Conservation (phyloP, 2,888 invertebrate species). For the Junonia oenone region DNA sequence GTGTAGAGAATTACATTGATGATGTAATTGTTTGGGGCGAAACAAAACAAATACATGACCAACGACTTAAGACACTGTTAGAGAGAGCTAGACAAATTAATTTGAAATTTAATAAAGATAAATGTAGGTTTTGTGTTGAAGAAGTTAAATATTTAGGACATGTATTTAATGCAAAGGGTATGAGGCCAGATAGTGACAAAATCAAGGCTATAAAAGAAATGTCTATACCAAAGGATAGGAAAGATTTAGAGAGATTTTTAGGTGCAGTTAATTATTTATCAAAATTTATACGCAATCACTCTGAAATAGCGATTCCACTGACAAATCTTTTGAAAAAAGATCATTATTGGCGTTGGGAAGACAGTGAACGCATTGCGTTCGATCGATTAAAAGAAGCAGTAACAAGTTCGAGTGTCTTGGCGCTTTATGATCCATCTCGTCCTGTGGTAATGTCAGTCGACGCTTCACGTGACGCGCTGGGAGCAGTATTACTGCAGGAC, state of each 20-base stretch:
- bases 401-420: conserved; percentile 24
- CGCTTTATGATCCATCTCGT: conserved; percentile 15
- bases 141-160: conserved; percentile 28
- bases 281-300: conserved; percentile 34
- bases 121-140: conserved; percentile 24
- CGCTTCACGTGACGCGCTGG: conserved; percentile 22
- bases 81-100: conserved; percentile 21
- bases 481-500: conserved; percentile 28
- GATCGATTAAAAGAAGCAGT: conserved; percentile 12
- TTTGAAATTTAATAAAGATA: conserved; percentile 18
- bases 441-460: conserved; percentile 32
- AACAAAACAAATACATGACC: conserved; percentile 20
- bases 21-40: conserved; percentile 23
- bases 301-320: conserved; percentile 19
- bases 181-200: not conserved
- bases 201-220: conserved; percentile 17
- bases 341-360: conserved; percentile 20
- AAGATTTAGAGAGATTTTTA: conserved; percentile 24
- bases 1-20: conserved; percentile 20
- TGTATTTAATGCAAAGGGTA: conserved; percentile 5
- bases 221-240: conserved; percentile 11
- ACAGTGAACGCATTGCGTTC: conserved; percentile 1
- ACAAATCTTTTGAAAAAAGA: conserved; percentile 20
- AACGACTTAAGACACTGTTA: conserved; percentile 14
- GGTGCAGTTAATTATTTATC: conserved; percentile 26